Evolutionary conservation across 2,888 invertebrate genomes (phyloP).

Genomic region (Aphrophora alni): DNA sequence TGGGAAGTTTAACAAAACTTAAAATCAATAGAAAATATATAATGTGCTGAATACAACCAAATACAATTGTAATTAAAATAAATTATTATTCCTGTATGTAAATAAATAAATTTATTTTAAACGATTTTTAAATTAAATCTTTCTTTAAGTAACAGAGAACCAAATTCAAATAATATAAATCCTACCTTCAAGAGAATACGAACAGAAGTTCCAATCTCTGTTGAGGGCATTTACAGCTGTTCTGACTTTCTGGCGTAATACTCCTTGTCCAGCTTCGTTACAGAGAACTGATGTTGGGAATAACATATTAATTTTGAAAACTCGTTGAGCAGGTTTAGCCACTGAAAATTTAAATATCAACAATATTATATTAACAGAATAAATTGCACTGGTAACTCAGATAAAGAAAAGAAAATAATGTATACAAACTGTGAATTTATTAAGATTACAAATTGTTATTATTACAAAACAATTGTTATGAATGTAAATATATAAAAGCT

Average conservation of each 20-base stretch:
- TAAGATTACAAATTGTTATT: no score
- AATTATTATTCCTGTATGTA: no score
- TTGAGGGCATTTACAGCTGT: conserved; percentile 90
- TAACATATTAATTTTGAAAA: conserved; percentile 91
- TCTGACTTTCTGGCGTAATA: conserved; percentile 86
- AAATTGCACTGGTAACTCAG: neutral
- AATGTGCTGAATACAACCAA: no score
- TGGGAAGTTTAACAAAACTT: no score
- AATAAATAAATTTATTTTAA: no score
- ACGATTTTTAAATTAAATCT: no score
- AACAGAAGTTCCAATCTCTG: conserved; percentile 97
- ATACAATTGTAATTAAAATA: no score
- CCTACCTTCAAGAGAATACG: conserved; percentile 83
- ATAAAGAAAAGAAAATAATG: neutral
- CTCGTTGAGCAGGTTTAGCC: conserved; percentile 89
- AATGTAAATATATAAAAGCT: no score
- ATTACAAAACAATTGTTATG: no score
- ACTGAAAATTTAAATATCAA: conserved; percentile 60
- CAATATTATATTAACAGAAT: neutral
- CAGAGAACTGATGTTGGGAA: conserved; percentile 97
- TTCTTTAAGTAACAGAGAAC: no score
- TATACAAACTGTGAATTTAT: no score
- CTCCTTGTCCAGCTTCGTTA: conserved; percentile 93
- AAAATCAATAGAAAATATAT: no score
- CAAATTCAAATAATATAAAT: neutral